Percentiles rank a stretch among this genome's conserved stretches.
These are phyloP conservation scores for Alcedo atthis DNA, from an alignment of 2,797 vertebrate species.

Conservation along the genomic window DNA sequence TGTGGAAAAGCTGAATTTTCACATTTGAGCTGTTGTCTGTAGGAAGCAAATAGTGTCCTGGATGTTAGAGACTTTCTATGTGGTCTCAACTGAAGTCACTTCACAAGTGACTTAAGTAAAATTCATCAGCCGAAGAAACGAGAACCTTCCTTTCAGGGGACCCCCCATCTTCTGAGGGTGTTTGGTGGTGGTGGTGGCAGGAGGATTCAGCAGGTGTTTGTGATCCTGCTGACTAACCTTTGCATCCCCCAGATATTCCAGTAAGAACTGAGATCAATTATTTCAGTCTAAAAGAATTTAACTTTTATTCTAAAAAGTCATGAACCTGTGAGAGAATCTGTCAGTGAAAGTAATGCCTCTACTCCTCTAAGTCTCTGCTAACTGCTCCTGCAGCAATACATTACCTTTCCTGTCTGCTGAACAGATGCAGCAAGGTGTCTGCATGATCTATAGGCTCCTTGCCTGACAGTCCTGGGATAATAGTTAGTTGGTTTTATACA, in stretches of 20 bases:
- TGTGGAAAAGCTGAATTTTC: neutral
- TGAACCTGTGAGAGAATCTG: conserved; percentile 30
- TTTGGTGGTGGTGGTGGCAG: neutral
- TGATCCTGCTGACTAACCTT: neutral
- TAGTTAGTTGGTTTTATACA: conserved; percentile 29
- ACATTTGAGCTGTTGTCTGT: neutral
- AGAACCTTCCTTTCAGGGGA: neutral
- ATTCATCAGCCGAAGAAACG: neutral
- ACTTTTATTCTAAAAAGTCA: conserved; percentile 45
- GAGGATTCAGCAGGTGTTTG: neutral
- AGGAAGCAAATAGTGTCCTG: neutral
- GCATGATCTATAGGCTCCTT: conserved; percentile 64
- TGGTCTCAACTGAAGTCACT: neutral
- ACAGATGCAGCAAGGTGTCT: conserved; percentile 9
- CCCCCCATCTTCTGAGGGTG: neutral
- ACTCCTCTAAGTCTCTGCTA: conserved; percentile 19
- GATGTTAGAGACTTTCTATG: neutral
- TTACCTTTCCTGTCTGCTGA: conserved; percentile 48
- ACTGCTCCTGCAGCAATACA: conserved; percentile 31
- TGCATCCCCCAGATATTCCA: neutral
- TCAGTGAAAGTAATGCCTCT: conserved; percentile 45
- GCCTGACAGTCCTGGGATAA: conserved; percentile 2
- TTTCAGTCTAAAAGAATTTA: neutral
- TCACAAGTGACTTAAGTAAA: neutral
- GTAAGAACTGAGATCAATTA: conserved; percentile 30